Percentiles rank a stretch among this genome's conserved stretches.
These are phyloP conservation scores for Troides aeacus DNA, from an alignment of 2,888 invertebrate genomes.

Conservation along the genomic window DNA sequence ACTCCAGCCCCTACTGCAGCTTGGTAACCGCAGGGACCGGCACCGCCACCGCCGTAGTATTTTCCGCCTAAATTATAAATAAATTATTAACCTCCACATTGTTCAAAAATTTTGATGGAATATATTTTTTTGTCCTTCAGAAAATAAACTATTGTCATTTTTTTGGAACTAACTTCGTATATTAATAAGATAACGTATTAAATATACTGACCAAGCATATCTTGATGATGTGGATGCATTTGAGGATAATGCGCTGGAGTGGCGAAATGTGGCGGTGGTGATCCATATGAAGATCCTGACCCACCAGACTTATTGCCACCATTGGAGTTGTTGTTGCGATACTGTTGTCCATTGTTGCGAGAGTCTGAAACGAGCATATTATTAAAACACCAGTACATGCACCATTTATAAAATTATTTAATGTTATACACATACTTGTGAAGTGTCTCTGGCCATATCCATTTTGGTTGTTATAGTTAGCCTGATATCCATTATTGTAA, in stretches of 20 bases:
- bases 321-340: slow-evolving; percentile 59
- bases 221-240: slow-evolving; percentile 77
- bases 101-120: not conserved
- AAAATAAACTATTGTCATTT: not conserved
- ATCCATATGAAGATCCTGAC: slow-evolving; percentile 71
- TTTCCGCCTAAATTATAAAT: slow-evolving; percentile 81
- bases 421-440: slow-evolving; percentile 56
- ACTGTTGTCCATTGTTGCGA: slow-evolving; percentile 68
- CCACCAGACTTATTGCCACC: slow-evolving; percentile 62
- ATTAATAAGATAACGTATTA: not conserved
- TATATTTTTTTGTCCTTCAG: too few species aligned
- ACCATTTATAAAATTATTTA: slow-evolving; percentile 11
- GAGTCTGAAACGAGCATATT: slow-evolving; percentile 43
- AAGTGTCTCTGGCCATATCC: slow-evolving; percentile 72
- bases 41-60: slow-evolving; percentile 84
- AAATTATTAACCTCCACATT: not conserved
- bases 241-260: slow-evolving; percentile 70
- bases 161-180: not conserved
- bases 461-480: slow-evolving; percentile 71
- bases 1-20: slow-evolving; percentile 81
- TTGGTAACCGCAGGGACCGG: slow-evolving; percentile 83
- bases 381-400: slow-evolving; percentile 4
- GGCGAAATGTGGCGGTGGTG: slow-evolving; percentile 75
- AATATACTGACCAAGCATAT: slow-evolving; percentile 64
- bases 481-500: slow-evolving; percentile 76